These are phyloP conservation scores for Scartelaos histophorus DNA, from an alignment of 2,113 vertebrate species.

Conservation along the genomic window DNA sequence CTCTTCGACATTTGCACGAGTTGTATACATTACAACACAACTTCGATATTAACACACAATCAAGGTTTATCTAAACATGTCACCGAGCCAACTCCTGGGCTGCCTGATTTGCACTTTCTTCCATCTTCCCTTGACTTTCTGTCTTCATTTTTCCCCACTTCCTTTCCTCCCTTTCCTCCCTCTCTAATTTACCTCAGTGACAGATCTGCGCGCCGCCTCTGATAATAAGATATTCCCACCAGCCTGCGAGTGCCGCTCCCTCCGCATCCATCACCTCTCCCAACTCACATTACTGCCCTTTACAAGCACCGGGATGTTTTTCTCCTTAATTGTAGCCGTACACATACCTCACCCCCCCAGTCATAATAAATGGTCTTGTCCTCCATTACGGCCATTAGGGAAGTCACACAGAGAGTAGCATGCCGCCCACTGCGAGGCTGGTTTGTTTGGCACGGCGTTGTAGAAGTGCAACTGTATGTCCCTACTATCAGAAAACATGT, in stretches of 20 bases:
- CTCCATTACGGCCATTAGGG: slow-evolving; percentile 74
- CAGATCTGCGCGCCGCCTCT: slow-evolving; percentile 70
- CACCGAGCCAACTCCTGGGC: neutral
- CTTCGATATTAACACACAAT: neutral
- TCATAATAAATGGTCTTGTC: slow-evolving; percentile 77
- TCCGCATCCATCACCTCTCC: slow-evolving; percentile 72
- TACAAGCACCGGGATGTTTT: slow-evolving; percentile 74
- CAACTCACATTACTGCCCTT: slow-evolving; percentile 75
- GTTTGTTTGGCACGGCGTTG: slow-evolving; percentile 55
- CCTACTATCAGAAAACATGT: slow-evolving; percentile 43
- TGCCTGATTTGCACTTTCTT: slow-evolving; percentile 11
- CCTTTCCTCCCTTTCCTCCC: slow-evolving; percentile 26
- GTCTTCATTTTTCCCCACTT: slow-evolving; percentile 17
- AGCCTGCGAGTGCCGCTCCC: slow-evolving; percentile 71
- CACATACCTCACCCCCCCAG: slow-evolving; percentile 64
- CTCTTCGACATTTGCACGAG: neutral
- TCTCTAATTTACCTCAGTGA: slow-evolving; percentile 76
- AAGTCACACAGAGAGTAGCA: slow-evolving; percentile 67
- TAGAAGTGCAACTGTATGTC: slow-evolving; percentile 48
- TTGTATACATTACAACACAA: neutral
- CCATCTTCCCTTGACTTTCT: slow-evolving; percentile 6
- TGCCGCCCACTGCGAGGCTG: slow-evolving; percentile 61
- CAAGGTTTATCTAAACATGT: neutral
- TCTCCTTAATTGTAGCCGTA: slow-evolving; percentile 77
- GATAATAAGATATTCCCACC: slow-evolving; percentile 77